Percentiles rank a stretch among this genome's conserved stretches.
phyloP scores from a whole-genome alignment of 2,797 vertebrate species.

The Myotis daubentonii region DNA sequence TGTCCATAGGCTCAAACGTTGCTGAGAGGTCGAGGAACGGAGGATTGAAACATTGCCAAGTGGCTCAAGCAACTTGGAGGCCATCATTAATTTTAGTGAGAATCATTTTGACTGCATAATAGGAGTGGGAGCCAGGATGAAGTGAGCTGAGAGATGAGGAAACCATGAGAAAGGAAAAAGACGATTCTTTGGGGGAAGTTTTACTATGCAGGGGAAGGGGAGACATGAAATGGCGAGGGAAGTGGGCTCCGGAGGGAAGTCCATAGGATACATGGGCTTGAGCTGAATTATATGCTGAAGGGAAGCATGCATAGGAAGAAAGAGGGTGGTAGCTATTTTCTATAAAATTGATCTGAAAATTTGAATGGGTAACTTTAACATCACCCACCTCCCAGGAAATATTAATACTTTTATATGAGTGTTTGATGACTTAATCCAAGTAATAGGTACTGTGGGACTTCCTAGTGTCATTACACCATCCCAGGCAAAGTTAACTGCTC shows the following conservation, averaged over 20 bases:
- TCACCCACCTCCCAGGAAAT: not conserved
- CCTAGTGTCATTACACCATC: not conserved
- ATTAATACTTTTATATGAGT: not conserved
- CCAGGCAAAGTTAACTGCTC: not conserved
- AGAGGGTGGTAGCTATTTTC: not conserved
- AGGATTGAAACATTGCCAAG: not conserved
- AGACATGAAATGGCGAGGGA: not conserved
- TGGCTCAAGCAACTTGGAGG: not conserved
- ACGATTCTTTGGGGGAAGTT: not conserved
- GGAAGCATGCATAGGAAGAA: not conserved
- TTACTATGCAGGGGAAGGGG: not conserved
- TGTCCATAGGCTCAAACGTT: not conserved
- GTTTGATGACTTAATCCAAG: not conserved
- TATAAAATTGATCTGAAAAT: conserved; percentile 5
- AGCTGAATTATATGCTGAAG: not conserved
- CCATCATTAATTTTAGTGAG: not conserved
- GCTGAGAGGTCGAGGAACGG: not conserved
- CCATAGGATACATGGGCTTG: not conserved
- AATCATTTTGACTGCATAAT: not conserved
- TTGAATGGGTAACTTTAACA: not conserved
- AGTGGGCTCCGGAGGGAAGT: not conserved
- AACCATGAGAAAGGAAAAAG: not conserved
- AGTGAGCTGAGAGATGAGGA: not conserved
- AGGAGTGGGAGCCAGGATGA: not conserved
- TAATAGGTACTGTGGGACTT: not conserved